A percentile compares a stretch with the other conserved stretches of the same genome.
These are phyloP conservation scores for Coreius guichenoti DNA, from an alignment of 2,797 vertebrate species.

Conservation along the genomic window DNA sequence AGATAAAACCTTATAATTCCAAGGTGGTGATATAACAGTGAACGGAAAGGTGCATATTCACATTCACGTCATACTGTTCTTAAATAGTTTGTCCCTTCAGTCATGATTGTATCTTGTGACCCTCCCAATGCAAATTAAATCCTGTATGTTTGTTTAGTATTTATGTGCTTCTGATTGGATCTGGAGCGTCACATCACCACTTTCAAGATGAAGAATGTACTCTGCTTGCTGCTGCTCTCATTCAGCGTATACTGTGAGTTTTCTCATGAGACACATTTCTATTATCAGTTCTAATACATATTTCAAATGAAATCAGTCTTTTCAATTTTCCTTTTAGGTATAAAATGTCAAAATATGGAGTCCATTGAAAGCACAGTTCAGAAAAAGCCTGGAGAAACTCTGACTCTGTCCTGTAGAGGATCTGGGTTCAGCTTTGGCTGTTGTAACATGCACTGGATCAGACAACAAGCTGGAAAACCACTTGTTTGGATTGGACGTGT, in stretches of 20 bases:
- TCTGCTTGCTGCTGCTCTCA: conserved; percentile 6
- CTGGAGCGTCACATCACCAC: no score
- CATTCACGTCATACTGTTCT: no score
- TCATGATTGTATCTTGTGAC: background rate
- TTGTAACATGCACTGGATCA: conserved; percentile 26
- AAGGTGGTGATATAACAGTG: no score
- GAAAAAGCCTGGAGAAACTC: conserved; percentile 15
- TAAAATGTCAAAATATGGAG: background rate
- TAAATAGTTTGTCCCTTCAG: background rate
- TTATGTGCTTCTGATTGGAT: no score
- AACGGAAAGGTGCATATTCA: no score
- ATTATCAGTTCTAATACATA: background rate
- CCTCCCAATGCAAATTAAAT: conserved; percentile 2
- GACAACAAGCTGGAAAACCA: conserved; percentile 32
- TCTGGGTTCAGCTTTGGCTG: background rate
- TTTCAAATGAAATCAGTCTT: background rate
- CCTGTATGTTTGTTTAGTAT: no score
- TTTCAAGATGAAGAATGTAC: no score
- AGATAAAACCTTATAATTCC: no score
- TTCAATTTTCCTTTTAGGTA: background rate
- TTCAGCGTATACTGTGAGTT: background rate
- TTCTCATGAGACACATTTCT: background rate
- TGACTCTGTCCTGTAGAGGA: background rate
- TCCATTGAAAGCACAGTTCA: conserved; percentile 17
- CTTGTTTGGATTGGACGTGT: conserved; percentile 18